These are phyloP conservation scores for Heliconius aoede DNA, from an alignment of 2,888 invertebrate genomes.

Conservation along the genomic window DNA sequence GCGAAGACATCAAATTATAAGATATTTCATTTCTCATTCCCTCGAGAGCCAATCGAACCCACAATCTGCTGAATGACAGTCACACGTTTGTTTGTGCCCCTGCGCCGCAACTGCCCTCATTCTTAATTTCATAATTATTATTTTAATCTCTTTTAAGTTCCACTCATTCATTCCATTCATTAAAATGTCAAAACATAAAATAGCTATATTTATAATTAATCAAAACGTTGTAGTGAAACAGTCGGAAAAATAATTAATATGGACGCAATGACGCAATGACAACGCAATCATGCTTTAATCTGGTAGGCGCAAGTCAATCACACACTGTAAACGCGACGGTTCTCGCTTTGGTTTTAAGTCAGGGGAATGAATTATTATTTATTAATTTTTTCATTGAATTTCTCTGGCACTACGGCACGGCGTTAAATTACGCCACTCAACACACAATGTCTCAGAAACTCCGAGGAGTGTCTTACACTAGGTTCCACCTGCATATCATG, in stretches of 20 bases:
- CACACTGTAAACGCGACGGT: no score
- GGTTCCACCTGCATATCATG: neutral
- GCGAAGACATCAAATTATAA: no score
- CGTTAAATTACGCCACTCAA: neutral
- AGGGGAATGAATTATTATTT: neutral
- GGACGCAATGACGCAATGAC: conserved; percentile 44
- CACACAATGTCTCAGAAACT: neutral
- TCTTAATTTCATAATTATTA: no score
- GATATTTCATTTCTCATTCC: no score
- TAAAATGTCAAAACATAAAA: conserved; percentile 4
- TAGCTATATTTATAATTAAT: conserved; percentile 33
- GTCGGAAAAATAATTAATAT: conserved; percentile 46
- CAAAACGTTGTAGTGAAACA: conserved; percentile 27
- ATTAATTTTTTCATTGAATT: neutral
- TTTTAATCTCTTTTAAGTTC: no score
- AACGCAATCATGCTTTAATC: conserved; percentile 45
- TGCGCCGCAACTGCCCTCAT: neutral
- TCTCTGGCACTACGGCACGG: neutral
- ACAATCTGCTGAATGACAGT: neutral
- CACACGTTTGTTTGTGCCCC: neutral
- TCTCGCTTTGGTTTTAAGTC: neutral
- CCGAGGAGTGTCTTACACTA: neutral
- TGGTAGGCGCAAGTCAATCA: no score
- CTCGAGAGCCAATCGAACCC: neutral
- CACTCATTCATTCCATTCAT: neutral